These are phyloP conservation scores for Mungos mungo DNA, from an alignment of 2,113 vertebrate genomes.

Conservation along the genomic window DNA sequence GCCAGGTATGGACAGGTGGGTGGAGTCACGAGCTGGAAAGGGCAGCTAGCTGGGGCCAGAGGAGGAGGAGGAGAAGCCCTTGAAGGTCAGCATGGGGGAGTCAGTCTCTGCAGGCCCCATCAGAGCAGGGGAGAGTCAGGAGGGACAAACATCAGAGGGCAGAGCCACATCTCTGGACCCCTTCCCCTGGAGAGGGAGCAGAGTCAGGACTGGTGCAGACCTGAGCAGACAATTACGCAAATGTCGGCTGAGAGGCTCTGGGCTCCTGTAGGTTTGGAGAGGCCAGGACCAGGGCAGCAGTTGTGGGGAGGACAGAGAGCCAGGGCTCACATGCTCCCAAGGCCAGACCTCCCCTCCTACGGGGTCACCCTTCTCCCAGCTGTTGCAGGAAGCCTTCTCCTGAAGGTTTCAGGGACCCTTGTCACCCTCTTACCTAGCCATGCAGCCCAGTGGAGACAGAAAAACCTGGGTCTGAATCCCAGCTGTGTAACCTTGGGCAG, in stretches of 20 bases:
- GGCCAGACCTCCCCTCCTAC: not conserved
- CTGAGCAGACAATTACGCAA: not conserved
- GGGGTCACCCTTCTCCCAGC: not conserved
- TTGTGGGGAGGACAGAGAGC: not conserved
- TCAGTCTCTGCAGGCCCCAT: not conserved
- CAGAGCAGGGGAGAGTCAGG: not conserved
- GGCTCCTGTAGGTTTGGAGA: not conserved
- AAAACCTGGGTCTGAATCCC: not conserved
- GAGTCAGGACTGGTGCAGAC: not conserved
- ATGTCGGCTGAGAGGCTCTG: not conserved
- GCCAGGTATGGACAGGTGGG: not conserved
- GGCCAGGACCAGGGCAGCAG: not conserved
- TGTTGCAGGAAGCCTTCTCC: not conserved
- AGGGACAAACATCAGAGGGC: not conserved
- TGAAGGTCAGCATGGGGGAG: not conserved
- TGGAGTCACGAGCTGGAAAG: slow-evolving; percentile 47
- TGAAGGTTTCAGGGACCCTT: not conserved
- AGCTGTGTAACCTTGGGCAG: no score
- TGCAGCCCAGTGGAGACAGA: not conserved
- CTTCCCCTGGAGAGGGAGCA: not conserved
- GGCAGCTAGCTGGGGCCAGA: not conserved
- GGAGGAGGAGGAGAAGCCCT: not conserved
- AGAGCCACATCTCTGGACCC: not conserved
- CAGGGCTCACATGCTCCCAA: not conserved
- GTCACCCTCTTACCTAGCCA: not conserved